Conservation (phyloP, 2,113 vertebrate genomes). For the Arizona elegans region DNA sequence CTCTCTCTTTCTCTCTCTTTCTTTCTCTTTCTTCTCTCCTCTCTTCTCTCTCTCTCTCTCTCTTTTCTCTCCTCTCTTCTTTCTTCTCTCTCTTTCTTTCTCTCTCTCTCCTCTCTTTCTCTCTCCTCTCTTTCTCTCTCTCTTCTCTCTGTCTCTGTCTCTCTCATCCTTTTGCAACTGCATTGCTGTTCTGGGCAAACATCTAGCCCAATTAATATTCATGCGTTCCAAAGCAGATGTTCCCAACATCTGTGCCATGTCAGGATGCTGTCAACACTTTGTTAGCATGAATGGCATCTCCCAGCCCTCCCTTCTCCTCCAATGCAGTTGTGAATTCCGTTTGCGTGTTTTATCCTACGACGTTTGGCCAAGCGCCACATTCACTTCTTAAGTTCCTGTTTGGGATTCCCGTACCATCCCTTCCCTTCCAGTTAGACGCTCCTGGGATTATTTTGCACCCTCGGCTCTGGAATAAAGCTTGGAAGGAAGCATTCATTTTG, state of each 20-base stretch:
- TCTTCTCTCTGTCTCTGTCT: neutral
- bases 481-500: neutral
- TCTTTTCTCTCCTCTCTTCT: too few species aligned
- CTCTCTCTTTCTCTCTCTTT: too few species aligned
- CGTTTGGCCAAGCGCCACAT: constrained; percentile 13
- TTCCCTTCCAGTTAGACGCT: too few species aligned
- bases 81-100: too few species aligned
- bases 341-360: constrained; percentile 46
- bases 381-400: neutral
- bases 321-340: constrained; percentile 58
- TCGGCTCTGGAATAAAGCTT: neutral
- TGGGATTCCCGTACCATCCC: neutral
- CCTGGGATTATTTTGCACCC: neutral
- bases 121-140: too few species aligned
- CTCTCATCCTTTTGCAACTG: neutral
- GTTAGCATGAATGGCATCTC: constrained; percentile 67
- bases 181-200: neutral
- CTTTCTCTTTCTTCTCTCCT: too few species aligned
- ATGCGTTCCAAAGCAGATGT: constrained; percentile 67
- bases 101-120: too few species aligned
- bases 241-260: constrained; percentile 73
- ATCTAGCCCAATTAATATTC: constrained; percentile 56
- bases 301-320: constrained; percentile 56
- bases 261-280: constrained; percentile 73
- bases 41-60: too few species aligned